phyloP scores from a whole-genome alignment of 1,140 invertebrate species.

The Drosophila sp. region DNA sequence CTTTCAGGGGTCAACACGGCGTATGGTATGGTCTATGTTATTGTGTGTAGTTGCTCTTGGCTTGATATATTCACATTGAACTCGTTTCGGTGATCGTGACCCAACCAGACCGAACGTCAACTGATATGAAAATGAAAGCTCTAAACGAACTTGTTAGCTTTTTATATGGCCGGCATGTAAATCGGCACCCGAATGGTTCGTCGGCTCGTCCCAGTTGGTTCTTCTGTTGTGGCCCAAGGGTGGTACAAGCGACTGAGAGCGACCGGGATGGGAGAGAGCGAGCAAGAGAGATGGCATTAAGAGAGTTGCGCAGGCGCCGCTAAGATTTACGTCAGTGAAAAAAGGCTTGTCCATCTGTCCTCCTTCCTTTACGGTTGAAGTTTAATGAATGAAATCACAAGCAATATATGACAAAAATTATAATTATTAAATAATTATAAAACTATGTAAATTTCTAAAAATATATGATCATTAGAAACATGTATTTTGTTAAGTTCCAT shows the following conservation, averaged over 20 bases:
- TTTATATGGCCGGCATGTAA: slow-evolving; percentile 63
- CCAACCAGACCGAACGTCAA: slow-evolving; percentile 1
- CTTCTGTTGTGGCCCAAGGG: slow-evolving; percentile 1
- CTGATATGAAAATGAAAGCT: slow-evolving; percentile 12
- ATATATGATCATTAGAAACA: too few species aligned
- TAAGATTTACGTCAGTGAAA: slow-evolving; percentile 9
- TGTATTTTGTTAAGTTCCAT: too few species aligned
- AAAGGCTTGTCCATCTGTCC: slow-evolving; percentile 9
- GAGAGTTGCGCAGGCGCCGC: slow-evolving; percentile 9
- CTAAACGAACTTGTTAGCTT: slow-evolving; percentile 52
- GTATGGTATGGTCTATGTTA: not conserved
- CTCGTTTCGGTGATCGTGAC: slow-evolving; percentile 1
- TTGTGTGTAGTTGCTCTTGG: not conserved
- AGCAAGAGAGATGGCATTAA: not conserved
- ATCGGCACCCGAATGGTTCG: slow-evolving; percentile 28
- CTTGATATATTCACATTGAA: slow-evolving; percentile 18
- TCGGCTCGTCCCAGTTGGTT: slow-evolving; percentile 34
- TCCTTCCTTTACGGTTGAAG: not conserved
- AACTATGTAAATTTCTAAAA: too few species aligned
- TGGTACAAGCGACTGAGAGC: slow-evolving; percentile 3
- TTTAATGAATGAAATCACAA: slow-evolving; percentile 18
- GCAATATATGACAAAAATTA: not conserved
- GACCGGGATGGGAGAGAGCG: not conserved
- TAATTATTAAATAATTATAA: not conserved
- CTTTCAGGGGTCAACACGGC: slow-evolving; percentile 6